Evolutionary conservation across 1,140 invertebrate genomes (phyloP).

Genomic region (Charaxes varanes): DNA sequence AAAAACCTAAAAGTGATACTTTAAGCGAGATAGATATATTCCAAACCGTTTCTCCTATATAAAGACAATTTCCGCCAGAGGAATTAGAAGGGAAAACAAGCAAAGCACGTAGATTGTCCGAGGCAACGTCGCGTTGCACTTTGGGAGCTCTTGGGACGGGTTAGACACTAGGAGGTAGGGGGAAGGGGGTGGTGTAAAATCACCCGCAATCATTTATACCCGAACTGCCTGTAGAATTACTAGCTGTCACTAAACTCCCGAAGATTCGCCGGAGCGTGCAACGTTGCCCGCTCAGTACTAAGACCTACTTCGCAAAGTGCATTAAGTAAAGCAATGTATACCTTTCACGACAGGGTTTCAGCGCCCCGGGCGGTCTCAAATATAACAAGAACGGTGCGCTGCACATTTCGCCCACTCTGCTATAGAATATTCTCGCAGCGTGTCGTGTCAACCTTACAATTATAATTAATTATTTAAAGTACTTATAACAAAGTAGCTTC

Average conservation of each 20-base stretch:
- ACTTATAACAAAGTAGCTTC: too few species aligned
- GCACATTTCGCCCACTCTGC: constrained; percentile 27
- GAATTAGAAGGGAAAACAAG: constrained; percentile 70
- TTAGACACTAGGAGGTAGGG: constrained; percentile 37
- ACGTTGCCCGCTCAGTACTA: constrained; percentile 13
- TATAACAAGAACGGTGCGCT: constrained; percentile 27
- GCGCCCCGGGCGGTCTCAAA: constrained; percentile 20
- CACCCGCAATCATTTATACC: constrained; percentile 73
- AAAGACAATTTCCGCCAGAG: constrained; percentile 69
- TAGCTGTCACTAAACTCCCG: constrained; percentile 57
- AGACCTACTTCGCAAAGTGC: constrained; percentile 8
- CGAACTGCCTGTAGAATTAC: constrained; percentile 69
- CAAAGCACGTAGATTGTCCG: constrained; percentile 71
- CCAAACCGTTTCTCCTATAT: constrained; percentile 36
- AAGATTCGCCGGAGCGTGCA: constrained; percentile 16
- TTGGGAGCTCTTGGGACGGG: constrained; percentile 40
- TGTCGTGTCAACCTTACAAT: constrained; percentile 11
- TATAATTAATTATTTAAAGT: constrained; percentile 3
- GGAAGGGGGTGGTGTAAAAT: constrained; percentile 60
- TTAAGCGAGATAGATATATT: too few species aligned
- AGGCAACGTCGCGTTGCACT: constrained; percentile 64
- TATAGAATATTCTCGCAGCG: constrained; percentile 26
- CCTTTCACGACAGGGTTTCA: constrained; percentile 7
- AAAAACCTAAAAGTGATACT: too few species aligned
- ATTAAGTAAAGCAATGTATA: constrained; percentile 23